Conservation (phyloP, 2,113 vertebrate genomes). For the Pachycephala philippinensis region DNA sequence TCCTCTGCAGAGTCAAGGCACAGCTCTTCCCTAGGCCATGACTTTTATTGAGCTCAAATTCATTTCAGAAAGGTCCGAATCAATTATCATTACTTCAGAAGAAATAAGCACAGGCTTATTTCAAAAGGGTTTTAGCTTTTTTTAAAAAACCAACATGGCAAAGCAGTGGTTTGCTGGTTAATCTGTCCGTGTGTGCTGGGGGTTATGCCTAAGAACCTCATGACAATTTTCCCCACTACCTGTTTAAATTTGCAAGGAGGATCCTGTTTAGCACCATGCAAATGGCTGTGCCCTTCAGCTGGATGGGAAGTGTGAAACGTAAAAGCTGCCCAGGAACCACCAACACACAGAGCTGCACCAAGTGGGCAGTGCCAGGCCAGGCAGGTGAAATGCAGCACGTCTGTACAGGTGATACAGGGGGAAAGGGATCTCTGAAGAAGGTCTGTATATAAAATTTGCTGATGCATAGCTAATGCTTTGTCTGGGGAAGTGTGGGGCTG, state of each 20-base stretch:
- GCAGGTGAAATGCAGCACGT: neutral
- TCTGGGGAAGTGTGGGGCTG: neutral
- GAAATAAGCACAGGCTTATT: neutral
- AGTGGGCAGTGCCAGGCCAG: neutral
- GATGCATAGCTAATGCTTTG: neutral
- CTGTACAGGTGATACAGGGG: neutral
- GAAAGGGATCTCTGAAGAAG: neutral
- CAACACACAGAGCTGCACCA: rapidly evolving
- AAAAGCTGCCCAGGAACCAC: neutral
- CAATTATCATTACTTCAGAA: neutral
- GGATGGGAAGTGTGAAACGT: neutral
- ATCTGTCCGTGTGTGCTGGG: neutral
- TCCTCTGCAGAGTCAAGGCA: neutral
- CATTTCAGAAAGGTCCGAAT: neutral
- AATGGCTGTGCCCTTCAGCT: neutral
- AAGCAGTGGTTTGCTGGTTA: neutral
- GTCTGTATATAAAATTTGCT: neutral
- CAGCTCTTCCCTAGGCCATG: neutral
- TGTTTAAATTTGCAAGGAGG: neutral
- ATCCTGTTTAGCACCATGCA: neutral
- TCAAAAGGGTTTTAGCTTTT: neutral
- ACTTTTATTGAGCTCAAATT: neutral
- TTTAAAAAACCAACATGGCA: neutral
- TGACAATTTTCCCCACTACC: neutral
- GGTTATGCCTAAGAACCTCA: neutral